phyloP scores from a whole-genome alignment of 2,797 vertebrate species.

The Arctocebus calabarensis region DNA sequence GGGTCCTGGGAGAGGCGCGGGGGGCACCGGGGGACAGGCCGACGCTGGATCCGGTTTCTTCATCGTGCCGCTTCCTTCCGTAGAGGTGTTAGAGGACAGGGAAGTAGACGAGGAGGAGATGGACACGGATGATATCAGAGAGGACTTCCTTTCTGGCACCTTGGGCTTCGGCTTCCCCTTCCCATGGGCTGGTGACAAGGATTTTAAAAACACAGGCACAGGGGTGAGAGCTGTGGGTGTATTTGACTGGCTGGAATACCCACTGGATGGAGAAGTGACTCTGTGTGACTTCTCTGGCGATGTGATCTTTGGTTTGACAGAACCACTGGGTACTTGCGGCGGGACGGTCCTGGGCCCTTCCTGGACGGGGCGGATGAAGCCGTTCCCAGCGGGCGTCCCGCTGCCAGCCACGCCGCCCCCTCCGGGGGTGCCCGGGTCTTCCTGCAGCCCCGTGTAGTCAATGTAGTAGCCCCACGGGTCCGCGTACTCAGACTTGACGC shows the following conservation, averaged over 20 bases:
- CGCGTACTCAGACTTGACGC: conserved; percentile 95
- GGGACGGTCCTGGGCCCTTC: conserved; percentile 83
- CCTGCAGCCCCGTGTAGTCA: conserved; percentile 89
- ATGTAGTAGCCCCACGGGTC: conserved; percentile 97
- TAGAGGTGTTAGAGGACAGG: conserved; percentile 96
- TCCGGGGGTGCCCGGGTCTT: conserved; percentile 89
- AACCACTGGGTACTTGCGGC: conserved; percentile 83
- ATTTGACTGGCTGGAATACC: conserved; percentile 99
- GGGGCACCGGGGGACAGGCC: conserved; percentile 73
- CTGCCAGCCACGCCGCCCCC: conserved; percentile 72
- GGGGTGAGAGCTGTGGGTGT: conserved; percentile 97
- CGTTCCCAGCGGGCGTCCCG: conserved; percentile 81
- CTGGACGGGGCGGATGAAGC: conserved; percentile 85
- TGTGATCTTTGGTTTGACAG: conserved; percentile 89
- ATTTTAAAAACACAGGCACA: conserved; percentile 93
- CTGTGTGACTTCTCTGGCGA: conserved; percentile 96
- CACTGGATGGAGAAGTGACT: conserved; percentile 97
- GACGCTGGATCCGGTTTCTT: conserved; percentile 80
- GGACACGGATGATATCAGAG: conserved; percentile 96
- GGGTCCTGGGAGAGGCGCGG: conserved; percentile 77
- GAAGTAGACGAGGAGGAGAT: conserved; percentile 97
- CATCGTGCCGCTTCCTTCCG: conserved; percentile 88
- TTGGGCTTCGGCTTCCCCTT: conserved; percentile 93
- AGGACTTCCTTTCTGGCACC: conserved; percentile 98
- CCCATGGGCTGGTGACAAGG: conserved; percentile 91